phyloP scores from a whole-genome alignment of 2,113 vertebrate genomes.

The Pollachius pollachius region DNA sequence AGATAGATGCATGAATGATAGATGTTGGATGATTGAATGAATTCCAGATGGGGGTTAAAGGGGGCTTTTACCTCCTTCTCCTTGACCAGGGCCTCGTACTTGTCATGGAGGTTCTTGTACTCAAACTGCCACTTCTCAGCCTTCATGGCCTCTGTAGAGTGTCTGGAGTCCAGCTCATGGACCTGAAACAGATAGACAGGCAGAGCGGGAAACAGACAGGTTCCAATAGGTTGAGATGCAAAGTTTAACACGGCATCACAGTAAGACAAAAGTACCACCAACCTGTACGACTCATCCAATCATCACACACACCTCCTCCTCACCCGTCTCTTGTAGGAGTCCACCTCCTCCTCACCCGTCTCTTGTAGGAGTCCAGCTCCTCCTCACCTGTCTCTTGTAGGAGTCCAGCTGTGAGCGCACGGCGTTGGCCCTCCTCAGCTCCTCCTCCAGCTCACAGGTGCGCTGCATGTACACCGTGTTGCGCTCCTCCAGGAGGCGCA shows the following conservation, averaged over 20 bases:
- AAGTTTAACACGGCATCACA: neutral
- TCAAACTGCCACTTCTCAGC: conserved; percentile 92
- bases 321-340: neutral
- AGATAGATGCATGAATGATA: too few relatives aligned
- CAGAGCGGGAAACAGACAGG: neutral
- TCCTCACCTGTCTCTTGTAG: conserved; percentile 79
- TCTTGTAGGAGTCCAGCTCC: neutral
- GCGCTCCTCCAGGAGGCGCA: conserved; percentile 87
- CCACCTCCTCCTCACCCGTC: neutral
- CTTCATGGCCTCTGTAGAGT: conserved; percentile 82
- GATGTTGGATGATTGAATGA: too few relatives aligned
- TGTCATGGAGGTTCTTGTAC: conserved; percentile 83
- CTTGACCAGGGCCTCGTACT: conserved; percentile 79
- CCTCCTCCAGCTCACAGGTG: conserved; percentile 89
- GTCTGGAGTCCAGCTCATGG: conserved; percentile 81
- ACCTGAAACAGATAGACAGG: conserved; percentile 66
- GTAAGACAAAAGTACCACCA: neutral
- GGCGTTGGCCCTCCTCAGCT: conserved; percentile 78
- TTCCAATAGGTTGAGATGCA: neutral
- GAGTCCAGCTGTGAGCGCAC: conserved; percentile 81
- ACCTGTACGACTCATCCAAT: neutral
- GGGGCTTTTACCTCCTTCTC: conserved; percentile 83
- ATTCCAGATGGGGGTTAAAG: too few relatives aligned
- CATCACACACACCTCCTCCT: too few relatives aligned
- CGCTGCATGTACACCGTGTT: conserved; percentile 87